These are phyloP conservation scores for Salvelinus sp. DNA, from an alignment of 2,113 vertebrate species.

Conservation along the genomic window DNA sequence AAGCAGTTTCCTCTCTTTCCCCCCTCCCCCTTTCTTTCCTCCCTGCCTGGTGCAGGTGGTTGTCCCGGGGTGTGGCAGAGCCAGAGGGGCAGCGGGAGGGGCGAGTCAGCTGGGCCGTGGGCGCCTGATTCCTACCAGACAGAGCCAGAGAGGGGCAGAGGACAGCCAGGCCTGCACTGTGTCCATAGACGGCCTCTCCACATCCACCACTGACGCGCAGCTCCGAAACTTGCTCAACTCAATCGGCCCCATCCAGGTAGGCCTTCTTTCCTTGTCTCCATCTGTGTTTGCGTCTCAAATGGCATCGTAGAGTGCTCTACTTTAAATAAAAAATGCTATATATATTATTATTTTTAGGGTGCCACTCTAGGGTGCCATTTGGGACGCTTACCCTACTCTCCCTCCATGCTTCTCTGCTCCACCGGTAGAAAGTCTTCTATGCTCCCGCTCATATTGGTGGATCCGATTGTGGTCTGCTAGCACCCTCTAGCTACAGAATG, in stretches of 20 bases:
- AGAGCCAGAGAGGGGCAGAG: conserved; percentile 74
- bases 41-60: conserved; percentile 76
- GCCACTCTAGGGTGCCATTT: no score
- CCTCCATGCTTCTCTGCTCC: no score
- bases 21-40: conserved; percentile 11
- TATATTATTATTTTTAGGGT: no score
- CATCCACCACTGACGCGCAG: conserved; percentile 90
- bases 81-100: conserved; percentile 75
- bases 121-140: conserved; percentile 81
- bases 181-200: conserved; percentile 94
- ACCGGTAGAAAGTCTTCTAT: no score
- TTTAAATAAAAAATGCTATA: no score
- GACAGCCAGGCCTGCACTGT: conserved; percentile 84
- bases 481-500: conserved; percentile 32
- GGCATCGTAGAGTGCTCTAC: no score
- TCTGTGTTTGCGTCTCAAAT: no score
- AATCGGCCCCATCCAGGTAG: conserved; percentile 95
- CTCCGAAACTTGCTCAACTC: conserved; percentile 92
- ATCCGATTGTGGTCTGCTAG: not conserved
- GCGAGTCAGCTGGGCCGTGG: conserved; percentile 75
- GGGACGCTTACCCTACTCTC: no score
- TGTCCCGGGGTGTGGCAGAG: conserved; percentile 83
- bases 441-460: no score
- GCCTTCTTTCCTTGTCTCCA: conserved; percentile 8
- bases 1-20: conserved; percentile 34